Conservation (phyloP, 2,888 invertebrate species). For the Macrosiphum euphorbiae region DNA sequence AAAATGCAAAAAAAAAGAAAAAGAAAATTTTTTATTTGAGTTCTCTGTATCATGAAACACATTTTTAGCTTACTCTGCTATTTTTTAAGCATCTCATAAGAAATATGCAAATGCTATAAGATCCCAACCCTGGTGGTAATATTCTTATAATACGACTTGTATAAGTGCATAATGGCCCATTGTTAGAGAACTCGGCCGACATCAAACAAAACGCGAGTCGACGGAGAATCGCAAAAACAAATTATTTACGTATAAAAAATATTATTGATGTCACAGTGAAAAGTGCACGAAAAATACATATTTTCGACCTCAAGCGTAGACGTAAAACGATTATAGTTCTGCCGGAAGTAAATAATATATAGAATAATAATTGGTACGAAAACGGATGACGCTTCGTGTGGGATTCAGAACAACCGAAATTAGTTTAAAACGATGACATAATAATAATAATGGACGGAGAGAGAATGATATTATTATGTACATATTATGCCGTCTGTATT, state of each 20-base stretch:
- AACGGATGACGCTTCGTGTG: neutral
- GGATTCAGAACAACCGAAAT: neutral
- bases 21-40: too few relatives aligned
- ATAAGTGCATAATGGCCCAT: neutral
- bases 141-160: too few relatives aligned
- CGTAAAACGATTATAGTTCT: too few relatives aligned
- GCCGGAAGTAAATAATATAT: neutral
- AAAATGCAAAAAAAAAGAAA: too few relatives aligned
- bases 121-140: too few relatives aligned
- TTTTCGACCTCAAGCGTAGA: neutral
- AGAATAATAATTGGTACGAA: neutral
- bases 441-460: neutral
- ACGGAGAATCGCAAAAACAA: neutral
- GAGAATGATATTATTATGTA: neutral
- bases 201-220: neutral
- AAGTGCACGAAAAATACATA: neutral
- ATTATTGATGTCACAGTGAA: neutral
- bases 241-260: neutral
- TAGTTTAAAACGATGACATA: neutral
- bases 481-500: neutral
- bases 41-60: too few relatives aligned
- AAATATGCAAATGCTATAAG: too few relatives aligned
- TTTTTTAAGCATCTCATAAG: too few relatives aligned
- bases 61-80: too few relatives aligned
- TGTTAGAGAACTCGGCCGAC: neutral